These are phyloP conservation scores for Pristionchus mayeri DNA, from an alignment of 2,888 invertebrate species.

Conservation along the genomic window DNA sequence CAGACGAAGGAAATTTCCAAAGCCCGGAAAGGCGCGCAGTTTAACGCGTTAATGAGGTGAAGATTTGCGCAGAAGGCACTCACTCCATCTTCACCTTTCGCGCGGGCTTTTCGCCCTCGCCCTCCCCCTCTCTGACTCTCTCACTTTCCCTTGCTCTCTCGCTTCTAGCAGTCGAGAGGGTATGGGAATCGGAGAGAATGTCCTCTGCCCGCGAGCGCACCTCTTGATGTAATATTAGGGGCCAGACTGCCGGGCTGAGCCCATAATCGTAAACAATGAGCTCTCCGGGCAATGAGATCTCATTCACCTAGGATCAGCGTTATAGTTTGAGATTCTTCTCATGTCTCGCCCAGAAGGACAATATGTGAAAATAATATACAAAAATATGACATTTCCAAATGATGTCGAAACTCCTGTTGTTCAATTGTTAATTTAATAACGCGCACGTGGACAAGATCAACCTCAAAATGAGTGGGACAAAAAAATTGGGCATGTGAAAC, in stretches of 20 bases:
- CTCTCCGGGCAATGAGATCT: not conserved
- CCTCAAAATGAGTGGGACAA: too few species aligned
- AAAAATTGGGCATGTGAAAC: too few species aligned
- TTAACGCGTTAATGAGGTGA: not conserved
- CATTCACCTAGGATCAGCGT: too few species aligned
- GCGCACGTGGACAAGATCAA: too few species aligned
- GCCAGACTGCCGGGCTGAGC: not conserved
- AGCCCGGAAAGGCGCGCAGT: not conserved
- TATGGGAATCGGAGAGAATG: not conserved
- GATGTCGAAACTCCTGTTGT: too few species aligned
- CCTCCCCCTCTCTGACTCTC: not conserved
- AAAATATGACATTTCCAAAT: too few species aligned
- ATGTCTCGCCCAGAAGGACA: too few species aligned
- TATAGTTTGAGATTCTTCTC: too few species aligned
- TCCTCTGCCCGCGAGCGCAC: not conserved
- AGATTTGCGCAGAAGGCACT: not conserved
- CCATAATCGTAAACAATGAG: constrained; percentile 36
- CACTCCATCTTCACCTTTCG: constrained; percentile 24
- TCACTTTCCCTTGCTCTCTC: not conserved
- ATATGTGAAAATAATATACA: too few species aligned
- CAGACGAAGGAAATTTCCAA: not conserved
- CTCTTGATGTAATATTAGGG: constrained; percentile 36
- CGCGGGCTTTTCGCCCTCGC: not conserved
- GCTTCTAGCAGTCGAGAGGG: not conserved
- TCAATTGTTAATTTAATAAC: too few species aligned